phyloP scores from a whole-genome alignment of 2,113 vertebrate genomes.

The Gorsachius goisagi region DNA sequence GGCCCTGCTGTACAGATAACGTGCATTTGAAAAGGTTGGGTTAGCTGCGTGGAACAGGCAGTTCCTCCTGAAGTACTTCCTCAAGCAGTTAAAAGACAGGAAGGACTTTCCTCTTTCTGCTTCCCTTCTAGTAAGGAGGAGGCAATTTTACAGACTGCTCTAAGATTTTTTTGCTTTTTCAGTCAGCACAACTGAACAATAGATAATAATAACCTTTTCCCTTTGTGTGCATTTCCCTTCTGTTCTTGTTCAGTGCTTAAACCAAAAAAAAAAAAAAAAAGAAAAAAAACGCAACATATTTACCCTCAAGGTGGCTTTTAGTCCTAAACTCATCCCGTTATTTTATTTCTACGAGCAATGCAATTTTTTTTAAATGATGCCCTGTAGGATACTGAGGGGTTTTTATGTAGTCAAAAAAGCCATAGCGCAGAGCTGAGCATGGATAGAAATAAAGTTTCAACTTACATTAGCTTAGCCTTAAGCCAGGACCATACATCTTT shows the following conservation, averaged over 20 bases:
- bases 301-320: slow-evolving; percentile 38
- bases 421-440: not conserved
- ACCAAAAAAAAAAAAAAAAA: not conserved
- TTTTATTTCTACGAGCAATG: slow-evolving; percentile 9
- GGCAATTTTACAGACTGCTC: not conserved
- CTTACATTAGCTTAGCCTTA: not conserved
- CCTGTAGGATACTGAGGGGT: not conserved
- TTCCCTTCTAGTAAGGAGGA: not conserved
- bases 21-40: not conserved
- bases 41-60: not conserved
- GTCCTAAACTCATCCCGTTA: slow-evolving; percentile 16
- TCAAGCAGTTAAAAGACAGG: not conserved
- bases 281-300: not conserved
- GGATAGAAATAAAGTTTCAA: not conserved
- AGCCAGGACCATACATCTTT: not conserved
- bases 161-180: not conserved
- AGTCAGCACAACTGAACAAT: not conserved
- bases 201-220: not conserved
- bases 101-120: not conserved
- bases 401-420: not conserved
- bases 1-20: not conserved
- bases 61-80: not conserved
- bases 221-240: not conserved
- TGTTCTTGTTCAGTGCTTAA: not conserved
- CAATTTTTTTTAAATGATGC: not conserved